Evolutionary conservation across 1,140 invertebrate species (phyloP), one percentile per base, ranked within the genome.

Genomic region (Halictus rubicundus): DNA sequence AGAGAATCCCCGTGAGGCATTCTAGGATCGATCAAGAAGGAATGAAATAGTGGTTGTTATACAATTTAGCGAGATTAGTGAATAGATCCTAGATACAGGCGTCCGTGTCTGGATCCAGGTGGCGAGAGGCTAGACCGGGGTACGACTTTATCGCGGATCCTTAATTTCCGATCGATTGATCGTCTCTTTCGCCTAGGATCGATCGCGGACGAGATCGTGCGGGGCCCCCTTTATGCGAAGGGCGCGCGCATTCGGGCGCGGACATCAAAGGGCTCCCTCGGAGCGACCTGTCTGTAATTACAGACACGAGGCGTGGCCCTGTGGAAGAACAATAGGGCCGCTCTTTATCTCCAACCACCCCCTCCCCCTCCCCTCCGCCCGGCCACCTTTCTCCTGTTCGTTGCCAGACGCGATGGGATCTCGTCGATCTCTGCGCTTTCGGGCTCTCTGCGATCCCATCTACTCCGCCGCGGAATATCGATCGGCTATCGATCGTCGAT

Each of bases 261-360:
- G 82, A 88, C 91, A 92, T 93, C 91, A 93, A 92, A 93, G 91
- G 87, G 89, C 88, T 89, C 89, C 83, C 83, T 88, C 82, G 84
- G 81, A 89, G 84, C 86, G 89, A 91, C 89, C 88, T 92, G 92
- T 89, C 92, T 91, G 90, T 93, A 93, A 93, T 93, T 93, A 93
- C 92, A 92, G 92, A 90, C 91, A 91, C 90, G 89, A 93, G 92
- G 92, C 91, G 92, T 93, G 92, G 92, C 88, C 68, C 83, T 85
- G 80, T 81, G 83, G 87, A 91, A 92, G 92, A 92, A 93, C 91
- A 93, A 92, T 92, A 90, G 91, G 77, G 88, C 91, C 91, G 90
- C 90, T 90, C 81, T 88, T 81, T 77, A 69, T 66, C 70, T 85
- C 49, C 68, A 27, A 61, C 57, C 32, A 49, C 60, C 39, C 46